Percentiles rank a stretch among this genome's conserved stretches.
Conservation (phyloP, 2,888 invertebrate species). For the Trachelus tabidus region DNA sequence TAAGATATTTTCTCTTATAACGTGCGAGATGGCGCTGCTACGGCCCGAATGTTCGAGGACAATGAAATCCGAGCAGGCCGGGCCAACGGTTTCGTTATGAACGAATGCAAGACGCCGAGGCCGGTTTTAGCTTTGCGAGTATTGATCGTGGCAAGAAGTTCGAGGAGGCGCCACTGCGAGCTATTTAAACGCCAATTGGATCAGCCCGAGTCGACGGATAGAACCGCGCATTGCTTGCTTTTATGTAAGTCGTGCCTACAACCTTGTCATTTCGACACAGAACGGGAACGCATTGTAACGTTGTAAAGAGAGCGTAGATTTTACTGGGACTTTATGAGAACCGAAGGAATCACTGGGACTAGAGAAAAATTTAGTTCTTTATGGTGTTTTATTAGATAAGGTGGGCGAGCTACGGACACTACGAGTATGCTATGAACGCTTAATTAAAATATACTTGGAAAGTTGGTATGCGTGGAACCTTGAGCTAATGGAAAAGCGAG, state of each 20-base stretch:
- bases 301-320: neutral
- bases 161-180: conserved; percentile 42
- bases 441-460: neutral
- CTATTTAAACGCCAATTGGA: conserved; percentile 51
- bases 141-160: conserved; percentile 40
- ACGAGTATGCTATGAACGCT: neutral
- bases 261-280: neutral
- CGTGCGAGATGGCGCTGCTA: neutral
- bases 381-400: neutral
- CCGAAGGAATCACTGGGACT: neutral
- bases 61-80: neutral
- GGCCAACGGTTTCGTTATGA: neutral
- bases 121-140: conserved; percentile 43
- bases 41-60: neutral
- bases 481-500: neutral
- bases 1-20: neutral
- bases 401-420: neutral
- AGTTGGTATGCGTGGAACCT: neutral
- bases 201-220: conserved; percentile 37
- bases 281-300: neutral
- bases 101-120: conserved; percentile 16
- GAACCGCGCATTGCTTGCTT: neutral
- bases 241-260: neutral
- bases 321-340: neutral
- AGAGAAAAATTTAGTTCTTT: neutral